These are phyloP conservation scores for Eubucco bourcierii DNA, from an alignment of 2,113 vertebrate species.

Conservation along the genomic window DNA sequence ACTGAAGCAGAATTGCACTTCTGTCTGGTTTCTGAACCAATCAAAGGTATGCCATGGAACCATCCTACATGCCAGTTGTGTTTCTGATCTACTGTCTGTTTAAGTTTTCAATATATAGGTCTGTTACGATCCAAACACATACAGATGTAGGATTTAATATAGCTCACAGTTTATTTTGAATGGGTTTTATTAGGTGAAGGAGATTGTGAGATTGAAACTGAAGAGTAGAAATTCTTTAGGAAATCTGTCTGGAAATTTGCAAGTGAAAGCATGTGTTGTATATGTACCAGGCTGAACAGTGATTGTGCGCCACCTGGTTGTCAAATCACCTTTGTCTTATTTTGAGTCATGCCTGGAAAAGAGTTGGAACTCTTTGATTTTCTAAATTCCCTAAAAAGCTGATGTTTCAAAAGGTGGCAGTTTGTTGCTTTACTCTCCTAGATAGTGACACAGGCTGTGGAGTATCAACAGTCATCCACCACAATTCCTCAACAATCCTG, in stretches of 20 bases:
- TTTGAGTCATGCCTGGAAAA: neutral
- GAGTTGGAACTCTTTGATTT: neutral
- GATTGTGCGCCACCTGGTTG: neutral
- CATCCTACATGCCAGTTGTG: neutral
- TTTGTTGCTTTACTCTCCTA: neutral
- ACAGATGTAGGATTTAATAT: neutral
- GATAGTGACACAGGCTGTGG: neutral
- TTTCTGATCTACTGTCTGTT: neutral
- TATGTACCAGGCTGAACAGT: neutral
- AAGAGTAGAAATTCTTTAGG: neutral
- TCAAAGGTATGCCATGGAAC: neutral
- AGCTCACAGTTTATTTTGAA: neutral
- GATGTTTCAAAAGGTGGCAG: neutral
- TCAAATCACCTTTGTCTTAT: neutral
- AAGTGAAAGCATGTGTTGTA: neutral
- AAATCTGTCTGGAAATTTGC: neutral
- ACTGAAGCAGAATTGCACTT: neutral
- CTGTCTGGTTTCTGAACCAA: neutral
- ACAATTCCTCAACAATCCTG: neutral
- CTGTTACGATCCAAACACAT: neutral
- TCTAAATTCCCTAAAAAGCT: neutral
- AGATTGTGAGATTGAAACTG: neutral
- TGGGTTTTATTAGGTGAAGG: neutral
- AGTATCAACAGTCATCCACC: neutral
- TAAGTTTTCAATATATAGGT: neutral